Evolutionary conservation across 2,888 invertebrate genomes (phyloP).

Genomic region (Vanessa cardui): DNA sequence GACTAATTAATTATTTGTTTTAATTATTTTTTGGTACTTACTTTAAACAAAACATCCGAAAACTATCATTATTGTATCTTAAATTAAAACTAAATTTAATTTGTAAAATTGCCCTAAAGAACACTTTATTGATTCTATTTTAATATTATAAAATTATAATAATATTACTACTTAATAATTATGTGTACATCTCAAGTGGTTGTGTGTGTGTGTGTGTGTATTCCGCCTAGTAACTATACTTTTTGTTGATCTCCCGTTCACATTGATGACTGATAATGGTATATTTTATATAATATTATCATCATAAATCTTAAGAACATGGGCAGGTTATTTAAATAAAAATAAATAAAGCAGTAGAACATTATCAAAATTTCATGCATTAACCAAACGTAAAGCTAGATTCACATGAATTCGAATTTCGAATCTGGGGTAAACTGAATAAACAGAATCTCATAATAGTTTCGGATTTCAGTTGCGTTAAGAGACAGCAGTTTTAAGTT

Average conservation of each 20-base stretch:
- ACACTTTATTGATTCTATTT: no score
- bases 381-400: neutral
- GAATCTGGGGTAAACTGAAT: neutral
- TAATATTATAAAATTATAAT: no score
- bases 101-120: no score
- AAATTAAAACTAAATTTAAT: no score
- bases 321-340: neutral
- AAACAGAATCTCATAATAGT: neutral
- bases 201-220: no score
- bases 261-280: no score
- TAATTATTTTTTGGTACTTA: neutral
- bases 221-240: no score
- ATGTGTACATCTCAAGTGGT: no score
- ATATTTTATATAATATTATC: neutral
- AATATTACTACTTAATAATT: no score
- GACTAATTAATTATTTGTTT: conserved; percentile 46
- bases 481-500: conserved; percentile 2
- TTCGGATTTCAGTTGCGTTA: neutral
- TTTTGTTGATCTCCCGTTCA: no score
- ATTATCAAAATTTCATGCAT: neutral
- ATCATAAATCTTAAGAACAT: neutral
- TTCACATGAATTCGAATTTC: neutral
- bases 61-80: neutral
- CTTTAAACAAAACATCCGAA: neutral
- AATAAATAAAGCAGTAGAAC: neutral